phyloP scores from a whole-genome alignment of 2,113 vertebrate genomes.

The Peucedramus taeniatus region DNA sequence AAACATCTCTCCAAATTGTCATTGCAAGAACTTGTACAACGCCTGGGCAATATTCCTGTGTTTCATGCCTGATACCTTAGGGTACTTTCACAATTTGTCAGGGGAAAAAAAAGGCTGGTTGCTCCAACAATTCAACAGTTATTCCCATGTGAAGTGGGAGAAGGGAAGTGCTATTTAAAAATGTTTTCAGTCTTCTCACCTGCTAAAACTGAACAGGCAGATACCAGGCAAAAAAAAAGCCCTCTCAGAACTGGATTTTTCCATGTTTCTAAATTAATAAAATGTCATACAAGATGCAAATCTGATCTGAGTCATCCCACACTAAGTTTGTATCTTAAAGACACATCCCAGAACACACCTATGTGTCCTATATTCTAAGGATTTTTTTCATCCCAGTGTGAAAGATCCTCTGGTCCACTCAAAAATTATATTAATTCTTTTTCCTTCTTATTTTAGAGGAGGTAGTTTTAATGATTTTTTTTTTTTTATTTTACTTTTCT shows the following conservation, averaged over 20 bases:
- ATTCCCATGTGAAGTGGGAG: not conserved
- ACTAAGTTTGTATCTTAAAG: not conserved
- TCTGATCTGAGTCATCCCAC: not conserved
- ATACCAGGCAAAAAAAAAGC: not conserved
- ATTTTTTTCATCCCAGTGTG: not conserved
- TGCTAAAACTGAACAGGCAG: not conserved
- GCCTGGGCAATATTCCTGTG: not conserved
- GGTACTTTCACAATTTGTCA: not conserved
- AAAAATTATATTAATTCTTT: not conserved
- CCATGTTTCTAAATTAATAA: not conserved
- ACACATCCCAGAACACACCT: not conserved
- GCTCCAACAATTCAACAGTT: not conserved
- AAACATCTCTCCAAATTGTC: not conserved
- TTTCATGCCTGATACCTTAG: not conserved
- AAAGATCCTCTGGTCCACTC: not conserved
- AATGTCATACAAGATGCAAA: not conserved
- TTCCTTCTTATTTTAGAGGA: not conserved
- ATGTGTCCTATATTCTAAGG: not conserved
- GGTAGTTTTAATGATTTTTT: not conserved
- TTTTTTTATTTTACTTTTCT: not conserved
- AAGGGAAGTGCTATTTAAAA: not conserved
- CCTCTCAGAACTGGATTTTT: not conserved
- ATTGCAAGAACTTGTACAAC: not conserved
- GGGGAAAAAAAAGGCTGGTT: not conserved
- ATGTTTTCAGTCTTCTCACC: not conserved